Evolutionary conservation across 1,140 invertebrate genomes (phyloP), one percentile per base, ranked within the genome.

Genomic region (Epicauta chinensis): DNA sequence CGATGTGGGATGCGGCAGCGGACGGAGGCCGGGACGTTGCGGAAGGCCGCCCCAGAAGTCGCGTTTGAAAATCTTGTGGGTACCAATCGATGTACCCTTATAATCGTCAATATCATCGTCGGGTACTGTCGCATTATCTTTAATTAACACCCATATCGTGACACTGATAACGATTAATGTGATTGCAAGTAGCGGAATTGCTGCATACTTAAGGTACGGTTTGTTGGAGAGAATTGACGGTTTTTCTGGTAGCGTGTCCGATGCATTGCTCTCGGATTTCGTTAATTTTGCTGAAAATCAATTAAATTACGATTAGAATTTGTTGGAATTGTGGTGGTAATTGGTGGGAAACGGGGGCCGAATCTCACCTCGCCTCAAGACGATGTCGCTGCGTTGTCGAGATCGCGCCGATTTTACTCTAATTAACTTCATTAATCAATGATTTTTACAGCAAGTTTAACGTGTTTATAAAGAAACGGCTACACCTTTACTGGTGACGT

Each of bases 1-100:
- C 6, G 63, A 55, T 16, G 72, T 63, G 11, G 73, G 73, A 14
- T 49, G 48, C 2, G 13, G 29, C 7, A 73, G 54, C 15, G 55
- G 1, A 39, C 32, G 14, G 29, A 40, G 2, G 40, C 11, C 38
- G 36, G 17, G 31, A 3, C 54, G 29, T 2, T 52, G 15, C 15
- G 16, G 30, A 37, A 45, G 16, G 13, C 55, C 62, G 1, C 56
- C 55, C 64, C 64, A 66, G n/a, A n/a, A n/a, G 4, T 35, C 7
- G 2, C 9, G 0, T 36, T n/a, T n/a, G n/a, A n/a, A n/a, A n/a
- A n/a, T n/a, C 34, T 46, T 7, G 31, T 13, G 10, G 11, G 10
- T 34, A 34, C 10, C n/a, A n/a, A n/a, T 34, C 11, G 7, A 12
- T 34, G 32, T 34, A 3, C 3, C 10, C 32, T 10, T 34, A 14